A percentile compares a stretch with the other conserved stretches of the same genome.
phyloP scores from a whole-genome alignment of 2,113 vertebrate genomes.

The Salvator merianae region DNA sequence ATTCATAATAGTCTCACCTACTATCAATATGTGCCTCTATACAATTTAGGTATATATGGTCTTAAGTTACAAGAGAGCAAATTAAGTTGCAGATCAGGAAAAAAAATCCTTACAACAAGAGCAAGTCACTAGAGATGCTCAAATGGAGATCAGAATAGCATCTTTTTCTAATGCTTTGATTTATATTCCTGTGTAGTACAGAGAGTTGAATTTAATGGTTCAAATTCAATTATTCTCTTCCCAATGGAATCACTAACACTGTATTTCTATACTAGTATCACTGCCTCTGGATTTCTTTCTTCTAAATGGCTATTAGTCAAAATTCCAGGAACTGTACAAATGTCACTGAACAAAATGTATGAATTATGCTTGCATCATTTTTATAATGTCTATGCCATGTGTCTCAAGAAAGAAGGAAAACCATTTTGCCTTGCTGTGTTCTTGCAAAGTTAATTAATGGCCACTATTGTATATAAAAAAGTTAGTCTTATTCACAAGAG shows the following conservation, averaged over 20 bases:
- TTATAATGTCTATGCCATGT: background rate
- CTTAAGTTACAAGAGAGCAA: too few relatives aligned
- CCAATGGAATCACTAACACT: background rate
- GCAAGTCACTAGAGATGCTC: too few relatives aligned
- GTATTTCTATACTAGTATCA: background rate
- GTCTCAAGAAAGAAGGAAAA: slow-evolving; percentile 14
- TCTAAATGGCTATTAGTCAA: accelerated
- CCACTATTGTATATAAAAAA: slow-evolving; percentile 1
- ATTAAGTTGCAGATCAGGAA: too few relatives aligned
- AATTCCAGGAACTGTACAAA: slow-evolving; percentile 23
- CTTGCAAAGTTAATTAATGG: slow-evolving; percentile 50
- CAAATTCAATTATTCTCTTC: too few relatives aligned
- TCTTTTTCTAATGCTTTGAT: background rate
- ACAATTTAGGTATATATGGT: too few relatives aligned
- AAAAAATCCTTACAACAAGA: too few relatives aligned
- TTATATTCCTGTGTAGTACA: background rate
- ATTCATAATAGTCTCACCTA: too few relatives aligned
- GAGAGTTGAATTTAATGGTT: background rate
- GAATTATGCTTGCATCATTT: background rate
- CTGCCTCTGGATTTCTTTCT: background rate
- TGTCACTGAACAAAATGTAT: background rate
- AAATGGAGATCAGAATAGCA: too few relatives aligned
- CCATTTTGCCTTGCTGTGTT: slow-evolving; percentile 35
- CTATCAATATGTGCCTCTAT: too few relatives aligned
- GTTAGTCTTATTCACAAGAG: slow-evolving; percentile 52